A percentile compares a stretch with the other conserved stretches of the same genome.
These are phyloP conservation scores for Mimas tiliae DNA, from an alignment of 2,888 invertebrate species.

Conservation along the genomic window DNA sequence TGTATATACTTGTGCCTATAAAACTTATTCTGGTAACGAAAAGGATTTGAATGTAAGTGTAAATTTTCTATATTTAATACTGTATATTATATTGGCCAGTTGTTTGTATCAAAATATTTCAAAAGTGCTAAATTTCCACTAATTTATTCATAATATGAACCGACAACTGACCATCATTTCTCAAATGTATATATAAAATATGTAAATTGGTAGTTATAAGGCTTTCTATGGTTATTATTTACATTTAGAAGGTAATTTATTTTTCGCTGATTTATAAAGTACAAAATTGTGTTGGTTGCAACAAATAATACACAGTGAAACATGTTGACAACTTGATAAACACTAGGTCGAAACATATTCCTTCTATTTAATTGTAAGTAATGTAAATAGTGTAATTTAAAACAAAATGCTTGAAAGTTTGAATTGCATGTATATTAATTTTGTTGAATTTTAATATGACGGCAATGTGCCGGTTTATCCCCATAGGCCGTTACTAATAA, in stretches of 20 bases:
- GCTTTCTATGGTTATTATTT: conserved; percentile 12
- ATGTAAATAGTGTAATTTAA: conserved; percentile 24
- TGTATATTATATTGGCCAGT: conserved; percentile 15
- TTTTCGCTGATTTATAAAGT: conserved; percentile 20
- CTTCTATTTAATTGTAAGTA: conserved; percentile 14
- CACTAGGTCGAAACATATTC: conserved; percentile 3
- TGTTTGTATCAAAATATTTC: conserved; percentile 3
- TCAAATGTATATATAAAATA: conserved; percentile 14
- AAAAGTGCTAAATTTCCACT: conserved; percentile 21
- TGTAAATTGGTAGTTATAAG: conserved; percentile 9
- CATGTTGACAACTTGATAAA: conserved; percentile 1
- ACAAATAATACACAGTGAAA: conserved; percentile 6
- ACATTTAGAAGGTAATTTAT: conserved; percentile 14
- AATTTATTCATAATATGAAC: background rate
- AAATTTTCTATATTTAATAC: conserved; percentile 15
- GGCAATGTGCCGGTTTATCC: conserved; percentile 5
- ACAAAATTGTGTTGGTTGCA: conserved; percentile 14
- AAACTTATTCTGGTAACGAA: conserved; percentile 8
- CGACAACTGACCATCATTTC: background rate
- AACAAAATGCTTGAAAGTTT: conserved; percentile 15
- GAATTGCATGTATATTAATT: conserved; percentile 13
- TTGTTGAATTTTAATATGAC: conserved; percentile 7
- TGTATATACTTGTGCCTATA: conserved; percentile 26
- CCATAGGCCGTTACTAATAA: background rate
- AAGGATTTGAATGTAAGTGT: conserved; percentile 21